Conservation (phyloP, 2,888 invertebrate genomes). For the Melitaea athalia region DNA sequence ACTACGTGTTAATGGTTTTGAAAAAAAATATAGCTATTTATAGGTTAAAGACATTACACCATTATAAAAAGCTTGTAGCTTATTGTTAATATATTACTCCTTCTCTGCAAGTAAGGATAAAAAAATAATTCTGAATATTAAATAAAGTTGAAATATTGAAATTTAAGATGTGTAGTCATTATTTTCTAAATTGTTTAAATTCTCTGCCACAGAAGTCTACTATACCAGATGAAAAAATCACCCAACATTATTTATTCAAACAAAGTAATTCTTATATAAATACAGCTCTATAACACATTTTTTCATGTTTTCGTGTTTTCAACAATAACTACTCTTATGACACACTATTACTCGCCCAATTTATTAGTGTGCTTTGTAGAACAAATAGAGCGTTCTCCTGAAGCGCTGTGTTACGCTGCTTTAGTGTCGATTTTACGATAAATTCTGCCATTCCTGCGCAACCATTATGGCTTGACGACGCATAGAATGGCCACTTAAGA, state of each 20-base stretch:
- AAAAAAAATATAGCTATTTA: conserved; percentile 71
- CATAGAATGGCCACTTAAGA: conserved; percentile 68
- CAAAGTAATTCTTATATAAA: not conserved
- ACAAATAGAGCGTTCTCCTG: conserved; percentile 42
- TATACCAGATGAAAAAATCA: too few species aligned
- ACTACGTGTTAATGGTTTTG: conserved; percentile 74
- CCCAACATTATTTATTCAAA: too few species aligned
- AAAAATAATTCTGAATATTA: too few species aligned
- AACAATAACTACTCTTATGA: not conserved
- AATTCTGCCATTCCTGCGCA: conserved; percentile 70
- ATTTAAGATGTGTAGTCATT: too few species aligned
- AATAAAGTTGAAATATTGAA: too few species aligned
- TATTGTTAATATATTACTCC: too few species aligned
- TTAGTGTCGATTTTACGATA: conserved; percentile 77
- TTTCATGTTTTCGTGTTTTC: not conserved
- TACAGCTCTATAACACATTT: not conserved
- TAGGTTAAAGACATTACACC: conserved; percentile 41
- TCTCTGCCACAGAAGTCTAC: too few species aligned
- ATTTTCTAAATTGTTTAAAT: too few species aligned
- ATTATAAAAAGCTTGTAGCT: not conserved
- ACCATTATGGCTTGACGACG: conserved; percentile 68
- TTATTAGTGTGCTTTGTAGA: conserved; percentile 7
- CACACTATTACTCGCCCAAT: not conserved
- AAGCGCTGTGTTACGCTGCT: conserved; percentile 70
- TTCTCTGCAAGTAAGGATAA: too few species aligned